Base-by-base conservation (phyloP, 2,113 vertebrate genomes). In the Serinus canaria region DNA sequence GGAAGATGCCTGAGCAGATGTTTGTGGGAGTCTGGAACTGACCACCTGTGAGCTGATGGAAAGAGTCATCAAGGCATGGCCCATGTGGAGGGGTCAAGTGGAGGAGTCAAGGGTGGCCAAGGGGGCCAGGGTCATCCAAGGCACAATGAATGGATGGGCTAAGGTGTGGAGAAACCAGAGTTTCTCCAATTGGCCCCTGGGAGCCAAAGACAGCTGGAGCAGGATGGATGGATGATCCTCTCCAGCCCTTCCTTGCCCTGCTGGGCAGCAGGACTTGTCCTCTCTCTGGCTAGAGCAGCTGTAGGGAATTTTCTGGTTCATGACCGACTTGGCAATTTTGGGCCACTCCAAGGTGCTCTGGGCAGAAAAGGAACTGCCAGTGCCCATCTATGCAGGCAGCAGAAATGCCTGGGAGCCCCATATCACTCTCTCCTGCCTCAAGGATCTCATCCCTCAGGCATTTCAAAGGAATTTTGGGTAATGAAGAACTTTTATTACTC, bases 161-260 rank as follows among this genome's bases (percentile, higher is more conserved):
- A 33, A 68, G 18, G 17, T 21, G 16, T 46, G 21, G 62, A 83
- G 56, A 53, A 85, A 64, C 2, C 19, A 43, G 64, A 73, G 10
- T 21, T 89, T 62, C 24, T 39, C n/a, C 58, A 56, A 0, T 25
- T 19, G 8, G 10, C 8, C 52, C 53, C 6, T 1, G 4, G 58
- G 62, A 84, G 52, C 17, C 30, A n/a, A 50, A 58, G 66, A 7
- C 20, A 67, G 20, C 60, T 47, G 41, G 67, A 89, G 63, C 33
- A 69, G 59, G 55, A 63, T 9, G 16, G 50, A 20, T 0, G 1
- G 72, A 69, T 1, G 18, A 33, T 60, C 43, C 49, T 60, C 62
- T 70, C 39, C 17, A 35, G n/a, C 11, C 70, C 52, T 53, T 7
- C 8, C 13, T 76, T 0, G 1, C 43, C 7, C 0, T 39, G 33